Percentiles rank a stretch among this genome's conserved stretches.
Conservation (phyloP, 1,140 invertebrate species). For the Drosophila watanabei region DNA sequence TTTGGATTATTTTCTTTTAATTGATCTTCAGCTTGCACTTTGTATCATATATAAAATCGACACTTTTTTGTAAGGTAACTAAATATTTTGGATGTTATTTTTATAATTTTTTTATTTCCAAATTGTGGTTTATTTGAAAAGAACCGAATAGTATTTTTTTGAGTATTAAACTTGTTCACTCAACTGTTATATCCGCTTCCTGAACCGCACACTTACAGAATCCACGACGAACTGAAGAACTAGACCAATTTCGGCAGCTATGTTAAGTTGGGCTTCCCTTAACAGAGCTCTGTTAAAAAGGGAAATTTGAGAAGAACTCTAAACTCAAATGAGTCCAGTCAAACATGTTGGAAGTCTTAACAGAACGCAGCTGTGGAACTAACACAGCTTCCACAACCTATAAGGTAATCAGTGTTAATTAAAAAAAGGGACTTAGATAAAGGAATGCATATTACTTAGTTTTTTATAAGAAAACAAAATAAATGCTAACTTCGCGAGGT, state of each 20-base stretch:
- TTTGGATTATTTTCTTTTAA: neutral
- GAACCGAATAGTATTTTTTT: neutral
- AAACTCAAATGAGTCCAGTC: neutral
- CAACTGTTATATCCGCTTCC: slow-evolving; percentile 22
- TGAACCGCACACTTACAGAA: slow-evolving; percentile 51
- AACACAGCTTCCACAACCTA: slow-evolving; percentile 8
- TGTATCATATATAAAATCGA: neutral
- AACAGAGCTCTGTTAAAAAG: slow-evolving; percentile 15
- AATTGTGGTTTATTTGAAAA: neutral
- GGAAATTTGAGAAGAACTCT: slow-evolving; percentile 8
- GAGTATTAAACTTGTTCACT: neutral
- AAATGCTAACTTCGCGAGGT: neutral
- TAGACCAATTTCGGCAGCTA: slow-evolving; percentile 21
- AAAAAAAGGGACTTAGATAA: neutral
- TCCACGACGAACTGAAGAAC: slow-evolving; percentile 46
- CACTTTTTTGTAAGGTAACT: neutral
- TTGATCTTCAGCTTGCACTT: slow-evolving; percentile 1
- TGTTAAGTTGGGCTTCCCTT: slow-evolving; percentile 3
- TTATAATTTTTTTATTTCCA: neutral
- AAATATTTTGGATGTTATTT: neutral
- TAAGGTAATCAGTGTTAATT: too few species aligned
- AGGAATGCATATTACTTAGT: too few species aligned
- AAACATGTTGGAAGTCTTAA: slow-evolving; percentile 16
- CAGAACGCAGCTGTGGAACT: slow-evolving; percentile 13
- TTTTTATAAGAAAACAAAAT: neutral